These are phyloP conservation scores for Paedocypris micromegethes DNA, from an alignment of 2,797 vertebrate species.

Conservation along the genomic window DNA sequence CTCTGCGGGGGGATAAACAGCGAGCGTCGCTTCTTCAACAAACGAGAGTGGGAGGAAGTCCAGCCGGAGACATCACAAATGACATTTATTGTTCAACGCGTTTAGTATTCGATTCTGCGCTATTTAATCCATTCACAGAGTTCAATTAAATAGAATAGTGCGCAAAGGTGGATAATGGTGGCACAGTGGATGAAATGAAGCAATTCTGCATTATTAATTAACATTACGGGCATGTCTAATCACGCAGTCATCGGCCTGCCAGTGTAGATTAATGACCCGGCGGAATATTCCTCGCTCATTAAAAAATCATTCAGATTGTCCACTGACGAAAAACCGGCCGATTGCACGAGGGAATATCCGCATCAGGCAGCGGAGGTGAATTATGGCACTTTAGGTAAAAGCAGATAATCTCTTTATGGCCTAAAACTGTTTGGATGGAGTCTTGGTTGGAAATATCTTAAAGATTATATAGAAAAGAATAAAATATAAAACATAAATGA, in stretches of 20 bases:
- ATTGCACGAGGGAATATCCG: conserved; percentile 16
- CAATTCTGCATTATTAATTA: conserved; percentile 47
- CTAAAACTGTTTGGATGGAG: no score
- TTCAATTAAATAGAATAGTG: background rate
- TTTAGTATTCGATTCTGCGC: background rate
- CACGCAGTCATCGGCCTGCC: conserved; percentile 32
- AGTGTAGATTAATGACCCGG: conserved; percentile 38
- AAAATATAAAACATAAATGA: no score
- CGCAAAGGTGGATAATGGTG: background rate
- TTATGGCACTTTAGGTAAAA: background rate
- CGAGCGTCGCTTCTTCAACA: conserved; percentile 1
- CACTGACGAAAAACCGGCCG: conserved; percentile 31
- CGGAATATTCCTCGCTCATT: conserved; percentile 45
- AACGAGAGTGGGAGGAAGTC: conserved; percentile 8
- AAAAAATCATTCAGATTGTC: conserved; percentile 46
- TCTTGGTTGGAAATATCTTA: no score
- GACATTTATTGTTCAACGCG: background rate
- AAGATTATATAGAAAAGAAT: no score
- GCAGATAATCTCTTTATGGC: no score
- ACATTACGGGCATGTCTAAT: conserved; percentile 43
- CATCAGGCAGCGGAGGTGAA: conserved; percentile 3
- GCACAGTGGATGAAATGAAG: conserved; percentile 22
- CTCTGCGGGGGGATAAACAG: conserved; percentile 17
- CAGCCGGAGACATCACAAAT: conserved; percentile 15
- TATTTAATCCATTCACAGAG: background rate